Percentiles rank a stretch among this genome's conserved stretches.
phyloP scores from a whole-genome alignment of 2,888 invertebrate species.

The Rhaphigaster nebulosa region DNA sequence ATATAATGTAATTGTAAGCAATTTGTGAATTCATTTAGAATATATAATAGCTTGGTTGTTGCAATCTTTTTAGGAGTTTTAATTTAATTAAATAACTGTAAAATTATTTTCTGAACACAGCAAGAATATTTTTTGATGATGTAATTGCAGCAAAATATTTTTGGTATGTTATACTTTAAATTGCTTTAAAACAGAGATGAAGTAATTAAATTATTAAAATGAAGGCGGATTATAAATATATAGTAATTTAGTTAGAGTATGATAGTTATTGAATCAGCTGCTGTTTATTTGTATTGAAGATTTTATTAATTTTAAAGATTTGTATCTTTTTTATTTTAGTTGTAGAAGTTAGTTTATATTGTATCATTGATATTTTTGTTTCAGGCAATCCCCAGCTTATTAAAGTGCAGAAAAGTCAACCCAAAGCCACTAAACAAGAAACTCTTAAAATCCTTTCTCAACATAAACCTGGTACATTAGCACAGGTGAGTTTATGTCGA shows the following conservation, averaged over 20 bases:
- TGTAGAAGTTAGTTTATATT: neutral
- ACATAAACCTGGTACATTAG: slow-evolving; percentile 58
- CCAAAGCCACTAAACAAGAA: slow-evolving; percentile 55
- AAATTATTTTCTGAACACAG: too few relatives aligned
- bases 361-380: slow-evolving; percentile 49
- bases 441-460: slow-evolving; percentile 60
- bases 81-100: too few relatives aligned
- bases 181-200: neutral
- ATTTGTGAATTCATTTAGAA: neutral
- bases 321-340: neutral
- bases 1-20: neutral
- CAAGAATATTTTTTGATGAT: neutral
- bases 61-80: too few relatives aligned
- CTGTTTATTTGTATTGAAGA: neutral
- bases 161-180: neutral
- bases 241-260: neutral
- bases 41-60: too few relatives aligned
- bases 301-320: neutral
- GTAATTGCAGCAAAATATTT: neutral
- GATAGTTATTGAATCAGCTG: neutral
- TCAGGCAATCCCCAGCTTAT: slow-evolving; percentile 65
- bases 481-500: slow-evolving; percentile 58
- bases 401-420: slow-evolving; percentile 63
- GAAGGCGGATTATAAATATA: too few relatives aligned
- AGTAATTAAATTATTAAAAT: neutral